These are phyloP conservation scores for Drosophila lacertosa DNA, from an alignment of 1,140 invertebrate genomes.

Conservation along the genomic window DNA sequence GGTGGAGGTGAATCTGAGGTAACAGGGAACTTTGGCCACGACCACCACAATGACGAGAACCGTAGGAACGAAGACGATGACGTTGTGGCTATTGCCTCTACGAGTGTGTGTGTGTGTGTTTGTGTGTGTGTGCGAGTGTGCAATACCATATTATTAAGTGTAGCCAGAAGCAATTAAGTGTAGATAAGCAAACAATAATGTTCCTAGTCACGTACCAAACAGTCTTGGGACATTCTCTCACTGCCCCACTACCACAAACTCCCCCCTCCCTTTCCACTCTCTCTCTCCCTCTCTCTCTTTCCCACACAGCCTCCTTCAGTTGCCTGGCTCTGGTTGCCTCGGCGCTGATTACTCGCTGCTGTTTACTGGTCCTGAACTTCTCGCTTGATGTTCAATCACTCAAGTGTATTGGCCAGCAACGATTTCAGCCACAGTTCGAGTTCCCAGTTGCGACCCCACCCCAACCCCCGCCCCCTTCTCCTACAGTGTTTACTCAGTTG, in stretches of 20 bases:
- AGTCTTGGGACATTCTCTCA: conserved; percentile 67
- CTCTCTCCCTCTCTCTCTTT: neutral
- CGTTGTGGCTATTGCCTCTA: conserved; percentile 46
- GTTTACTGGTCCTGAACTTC: conserved; percentile 19
- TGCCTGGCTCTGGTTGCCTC: neutral
- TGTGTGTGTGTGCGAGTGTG: conserved; percentile 33
- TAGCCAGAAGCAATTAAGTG: conserved; percentile 84
- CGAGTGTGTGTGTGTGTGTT: conserved; percentile 11
- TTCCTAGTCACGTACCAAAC: conserved; percentile 79
- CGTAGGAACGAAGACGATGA: conserved; percentile 51
- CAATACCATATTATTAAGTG: conserved; percentile 80
- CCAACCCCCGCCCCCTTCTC: neutral
- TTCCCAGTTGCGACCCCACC: neutral
- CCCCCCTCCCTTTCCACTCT: neutral
- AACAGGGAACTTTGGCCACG: conserved; percentile 29
- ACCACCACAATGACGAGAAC: conserved; percentile 35
- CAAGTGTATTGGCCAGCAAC: conserved; percentile 57
- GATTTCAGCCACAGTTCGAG: conserved; percentile 8
- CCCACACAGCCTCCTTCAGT: neutral
- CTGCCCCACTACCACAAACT: neutral
- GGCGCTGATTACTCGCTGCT: conserved; percentile 20
- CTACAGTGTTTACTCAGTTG: conserved; percentile 28
- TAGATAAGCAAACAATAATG: conserved; percentile 84
- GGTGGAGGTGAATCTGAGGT: neutral
- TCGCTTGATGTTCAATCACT: conserved; percentile 55